A percentile compares a stretch with the other conserved stretches of the same genome.
Conservation (phyloP, 2,113 vertebrate genomes). For the Ploceus nigricollis region DNA sequence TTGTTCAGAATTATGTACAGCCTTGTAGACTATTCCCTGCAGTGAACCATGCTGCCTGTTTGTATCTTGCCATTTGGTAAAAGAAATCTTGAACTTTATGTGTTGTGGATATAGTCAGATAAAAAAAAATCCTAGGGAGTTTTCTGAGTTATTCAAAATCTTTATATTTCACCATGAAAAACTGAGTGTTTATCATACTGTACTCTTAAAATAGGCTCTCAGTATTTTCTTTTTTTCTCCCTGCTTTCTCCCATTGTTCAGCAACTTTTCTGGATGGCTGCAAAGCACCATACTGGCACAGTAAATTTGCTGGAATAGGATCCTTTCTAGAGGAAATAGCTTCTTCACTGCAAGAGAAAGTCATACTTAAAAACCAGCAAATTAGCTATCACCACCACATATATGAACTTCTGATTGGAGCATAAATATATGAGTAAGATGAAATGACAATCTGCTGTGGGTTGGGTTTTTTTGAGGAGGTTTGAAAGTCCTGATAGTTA, state of each 20-base stretch:
- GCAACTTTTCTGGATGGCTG: background rate
- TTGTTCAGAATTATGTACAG: slow-evolving; percentile 6
- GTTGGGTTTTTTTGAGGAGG: background rate
- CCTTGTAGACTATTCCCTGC: background rate
- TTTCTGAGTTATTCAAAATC: background rate
- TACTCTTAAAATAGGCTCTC: background rate
- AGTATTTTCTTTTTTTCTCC: background rate
- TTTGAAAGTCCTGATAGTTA: background rate
- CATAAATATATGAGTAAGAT: background rate
- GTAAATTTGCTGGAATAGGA: background rate
- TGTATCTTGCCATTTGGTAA: background rate
- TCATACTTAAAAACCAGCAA: background rate
- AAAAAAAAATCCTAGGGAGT: background rate
- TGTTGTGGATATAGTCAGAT: background rate
- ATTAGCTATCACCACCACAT: fast-evolving
- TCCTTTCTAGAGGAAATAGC: background rate
- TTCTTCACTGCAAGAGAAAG: background rate
- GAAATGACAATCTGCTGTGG: background rate
- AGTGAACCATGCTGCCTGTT: background rate
- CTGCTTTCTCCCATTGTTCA: background rate
- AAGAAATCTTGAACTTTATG: background rate
- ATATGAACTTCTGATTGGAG: background rate
- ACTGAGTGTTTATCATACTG: background rate
- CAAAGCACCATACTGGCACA: background rate
- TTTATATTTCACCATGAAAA: background rate